phyloP scores from a whole-genome alignment of 92 coral and sea anemone genomes.

The Chrysogorgia sp. region DNA sequence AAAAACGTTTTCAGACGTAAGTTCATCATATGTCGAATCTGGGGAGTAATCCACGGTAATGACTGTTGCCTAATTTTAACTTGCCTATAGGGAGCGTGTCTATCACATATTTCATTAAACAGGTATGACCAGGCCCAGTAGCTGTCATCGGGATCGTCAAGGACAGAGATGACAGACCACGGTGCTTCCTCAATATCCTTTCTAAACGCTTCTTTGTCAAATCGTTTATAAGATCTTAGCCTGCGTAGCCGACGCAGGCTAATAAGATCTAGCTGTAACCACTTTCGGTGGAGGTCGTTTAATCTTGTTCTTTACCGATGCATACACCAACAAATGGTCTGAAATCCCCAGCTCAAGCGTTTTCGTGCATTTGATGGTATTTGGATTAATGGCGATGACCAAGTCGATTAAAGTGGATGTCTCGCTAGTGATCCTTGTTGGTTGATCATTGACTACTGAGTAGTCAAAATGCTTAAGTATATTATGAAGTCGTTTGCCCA shows the following conservation, averaged over 20 bases:
- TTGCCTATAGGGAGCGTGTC: slow-evolving; percentile 53
- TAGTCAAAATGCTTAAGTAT: slow-evolving; percentile 33
- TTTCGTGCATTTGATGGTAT: too few species aligned
- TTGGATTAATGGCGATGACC: too few species aligned
- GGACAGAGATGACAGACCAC: too few species aligned
- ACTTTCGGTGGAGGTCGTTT: slow-evolving; percentile 52
- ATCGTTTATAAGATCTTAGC: slow-evolving; percentile 33
- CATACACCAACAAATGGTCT: too few species aligned
- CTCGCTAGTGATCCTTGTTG: slow-evolving; percentile 47
- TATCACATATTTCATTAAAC: slow-evolving; percentile 51
- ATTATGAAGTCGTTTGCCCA: slow-evolving; percentile 36
- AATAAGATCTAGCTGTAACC: slow-evolving; percentile 49
- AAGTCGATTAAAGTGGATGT: too few species aligned
- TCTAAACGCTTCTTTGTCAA: slow-evolving; percentile 39
- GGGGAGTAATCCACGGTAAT: too few species aligned
- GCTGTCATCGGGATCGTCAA: too few species aligned
- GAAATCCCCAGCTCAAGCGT: too few species aligned
- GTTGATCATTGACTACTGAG: too few species aligned
- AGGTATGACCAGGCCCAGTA: slow-evolving; percentile 58
- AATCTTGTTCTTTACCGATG: slow-evolving; percentile 44
- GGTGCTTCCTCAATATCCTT: slow-evolving; percentile 48
- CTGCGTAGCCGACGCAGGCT: too few species aligned
- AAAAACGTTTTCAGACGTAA: too few species aligned
- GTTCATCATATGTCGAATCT: too few species aligned
- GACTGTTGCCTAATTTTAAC: slow-evolving; percentile 57